Evolutionary conservation across 1,140 invertebrate genomes (phyloP).

Genomic region (Drosophila rufa): DNA sequence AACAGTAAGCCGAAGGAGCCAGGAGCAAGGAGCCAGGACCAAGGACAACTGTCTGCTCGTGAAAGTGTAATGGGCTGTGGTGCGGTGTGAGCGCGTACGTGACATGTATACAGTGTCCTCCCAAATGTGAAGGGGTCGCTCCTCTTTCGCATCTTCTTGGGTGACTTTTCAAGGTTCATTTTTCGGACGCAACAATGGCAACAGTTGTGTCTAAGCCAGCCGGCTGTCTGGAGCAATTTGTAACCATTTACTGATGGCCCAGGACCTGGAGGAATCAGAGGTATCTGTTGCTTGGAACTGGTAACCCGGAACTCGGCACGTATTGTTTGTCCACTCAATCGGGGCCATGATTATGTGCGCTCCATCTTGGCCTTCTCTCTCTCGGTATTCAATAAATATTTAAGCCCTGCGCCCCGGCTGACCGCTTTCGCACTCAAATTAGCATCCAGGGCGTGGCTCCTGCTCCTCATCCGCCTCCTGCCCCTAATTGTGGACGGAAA

Average conservation of each 20-base stretch:
- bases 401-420: constrained; percentile 23
- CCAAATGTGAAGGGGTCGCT: constrained; percentile 11
- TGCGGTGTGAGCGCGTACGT: constrained; percentile 63
- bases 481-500: constrained; percentile 56
- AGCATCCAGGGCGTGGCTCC: constrained; percentile 32
- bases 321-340: constrained; percentile 74
- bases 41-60: constrained; percentile 66
- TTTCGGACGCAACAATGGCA: constrained; percentile 51
- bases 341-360: constrained; percentile 63
- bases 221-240: constrained; percentile 72
- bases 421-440: constrained; percentile 21
- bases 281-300: constrained; percentile 57
- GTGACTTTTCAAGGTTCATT: constrained; percentile 82
- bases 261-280: not conserved
- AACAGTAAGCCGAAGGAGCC: constrained; percentile 37
- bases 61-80: constrained; percentile 63
- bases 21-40: constrained; percentile 14
- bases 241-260: constrained; percentile 59
- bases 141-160: constrained; percentile 8
- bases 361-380: not conserved
- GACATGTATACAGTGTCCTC: constrained; percentile 71
- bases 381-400: constrained; percentile 67
- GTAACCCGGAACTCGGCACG: constrained; percentile 42
- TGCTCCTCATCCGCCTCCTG: too few species aligned
- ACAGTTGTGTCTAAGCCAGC: constrained; percentile 58